Base-by-base conservation (phyloP, 2,888 invertebrate genomes). In the Suillia variegata region DNA sequence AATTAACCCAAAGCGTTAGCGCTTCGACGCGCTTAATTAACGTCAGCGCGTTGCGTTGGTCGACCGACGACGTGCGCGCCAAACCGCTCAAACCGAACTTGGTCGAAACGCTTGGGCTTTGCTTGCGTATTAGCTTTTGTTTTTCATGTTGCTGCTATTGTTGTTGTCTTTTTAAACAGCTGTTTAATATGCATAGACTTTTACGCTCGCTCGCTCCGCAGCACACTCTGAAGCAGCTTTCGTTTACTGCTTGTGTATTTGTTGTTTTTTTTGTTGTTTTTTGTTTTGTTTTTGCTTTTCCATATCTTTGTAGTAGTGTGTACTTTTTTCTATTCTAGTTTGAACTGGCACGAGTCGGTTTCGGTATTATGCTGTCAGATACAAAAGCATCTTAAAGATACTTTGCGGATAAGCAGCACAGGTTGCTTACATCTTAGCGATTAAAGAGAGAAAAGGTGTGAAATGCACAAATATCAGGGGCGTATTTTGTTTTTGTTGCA, bases 261-360 rank as follows among this genome's bases (percentile, higher is more conserved):
- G n/a, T n/a, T n/a, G n/a, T n/a, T n/a, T n/a, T n/a, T n/a, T n/a
- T n/a, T n/a, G n/a, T n/a, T n/a, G n/a, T n/a, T n/a, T n/a, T n/a
- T n/a, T n/a, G n/a, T n/a, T n/a, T n/a, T n/a, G n/a, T n/a, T n/a
- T n/a, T n/a, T n/a, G n/a, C n/a, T n/a, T 18, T 50, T 50, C n/a
- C 24, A 21, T 15, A 12, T 50, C 8, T 50, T 13, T 50, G n/a
- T 17, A 31, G 31, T 31, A 31, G 12, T 31, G 12, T 31, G 31
- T 31, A 31, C 6, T 8, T 31, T n/a, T 6, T 22, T 18, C 57
- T 66, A 73, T 72, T 73, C 72, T 72, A 72, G 72, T 72, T 72
- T 64, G 4, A 72, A 71, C 72, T 64, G 71, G 65, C 68, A 56
- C 42, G 59, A 72, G 70, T 73, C 63, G 63, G 73, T 68, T 73